Percentiles rank a stretch among this genome's conserved stretches.
phyloP scores from a whole-genome alignment of 2,113 vertebrate genomes.

The Gopherus evgoodei region DNA sequence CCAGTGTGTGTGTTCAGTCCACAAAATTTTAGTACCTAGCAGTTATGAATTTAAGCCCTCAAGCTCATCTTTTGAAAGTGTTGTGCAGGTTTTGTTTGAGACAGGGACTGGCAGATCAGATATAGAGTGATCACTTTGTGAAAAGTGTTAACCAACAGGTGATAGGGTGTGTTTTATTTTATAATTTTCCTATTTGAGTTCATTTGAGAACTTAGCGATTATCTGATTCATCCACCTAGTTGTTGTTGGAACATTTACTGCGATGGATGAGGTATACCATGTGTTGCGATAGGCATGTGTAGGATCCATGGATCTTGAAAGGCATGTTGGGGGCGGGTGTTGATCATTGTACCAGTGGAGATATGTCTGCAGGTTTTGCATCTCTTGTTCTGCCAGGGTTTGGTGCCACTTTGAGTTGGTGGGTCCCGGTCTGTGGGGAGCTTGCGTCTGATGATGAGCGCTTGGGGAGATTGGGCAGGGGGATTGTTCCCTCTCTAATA shows the following conservation, averaged over 20 bases:
- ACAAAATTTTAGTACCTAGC: not conserved
- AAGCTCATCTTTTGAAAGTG: not conserved
- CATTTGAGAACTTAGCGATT: not conserved
- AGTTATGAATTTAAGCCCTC: not conserved
- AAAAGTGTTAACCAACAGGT: not conserved
- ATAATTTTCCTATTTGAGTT: not conserved
- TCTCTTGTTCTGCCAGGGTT: not conserved
- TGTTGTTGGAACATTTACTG: not conserved
- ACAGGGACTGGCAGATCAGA: not conserved
- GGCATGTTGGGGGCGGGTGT: too few species aligned
- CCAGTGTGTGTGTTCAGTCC: not conserved
- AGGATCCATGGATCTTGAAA: not conserved
- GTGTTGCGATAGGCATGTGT: not conserved
- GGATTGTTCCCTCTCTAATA: not conserved
- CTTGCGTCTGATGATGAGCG: not conserved
- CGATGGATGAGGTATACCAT: not conserved
- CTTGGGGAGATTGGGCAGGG: not conserved
- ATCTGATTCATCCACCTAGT: not conserved
- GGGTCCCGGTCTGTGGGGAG: not conserved
- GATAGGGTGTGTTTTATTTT: not conserved
- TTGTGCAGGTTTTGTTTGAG: not conserved
- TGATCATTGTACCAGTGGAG: not conserved
- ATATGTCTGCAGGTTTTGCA: not conserved
- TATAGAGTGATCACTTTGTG: not conserved
- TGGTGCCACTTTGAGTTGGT: not conserved